These are phyloP conservation scores for Candidula unifasciata DNA, from an alignment of 2,888 invertebrate genomes.

Conservation along the genomic window DNA sequence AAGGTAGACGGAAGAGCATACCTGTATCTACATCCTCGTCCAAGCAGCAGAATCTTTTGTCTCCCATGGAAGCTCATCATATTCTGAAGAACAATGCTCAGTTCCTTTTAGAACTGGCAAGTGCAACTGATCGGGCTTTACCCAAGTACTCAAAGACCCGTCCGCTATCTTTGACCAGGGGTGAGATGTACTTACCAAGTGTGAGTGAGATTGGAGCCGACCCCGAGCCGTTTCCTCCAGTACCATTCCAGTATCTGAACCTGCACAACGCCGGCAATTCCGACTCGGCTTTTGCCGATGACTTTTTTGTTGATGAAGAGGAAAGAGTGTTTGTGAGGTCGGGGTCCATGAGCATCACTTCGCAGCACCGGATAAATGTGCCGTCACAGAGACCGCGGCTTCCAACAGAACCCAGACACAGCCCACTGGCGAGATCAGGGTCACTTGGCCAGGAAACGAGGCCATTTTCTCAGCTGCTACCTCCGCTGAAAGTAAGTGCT, in stretches of 20 bases:
- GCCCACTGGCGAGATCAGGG: slow-evolving; percentile 72
- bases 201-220: slow-evolving; percentile 72
- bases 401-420: slow-evolving; percentile 72
- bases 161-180: slow-evolving; percentile 53
- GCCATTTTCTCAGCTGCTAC: slow-evolving; percentile 65
- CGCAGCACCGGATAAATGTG: neutral
- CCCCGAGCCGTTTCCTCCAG: slow-evolving; percentile 72
- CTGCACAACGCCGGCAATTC: slow-evolving; percentile 72
- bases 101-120: slow-evolving; percentile 92
- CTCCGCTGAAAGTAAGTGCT: slow-evolving; percentile 65
- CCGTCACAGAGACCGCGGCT: slow-evolving; percentile 66
- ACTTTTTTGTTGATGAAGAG: slow-evolving; percentile 73
- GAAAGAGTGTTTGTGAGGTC: slow-evolving; percentile 72
- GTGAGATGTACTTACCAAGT: slow-evolving; percentile 72
- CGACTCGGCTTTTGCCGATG: slow-evolving; percentile 77
- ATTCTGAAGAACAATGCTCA: slow-evolving; percentile 95
- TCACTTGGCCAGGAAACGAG: slow-evolving; percentile 71
- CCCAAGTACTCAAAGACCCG: slow-evolving; percentile 67
- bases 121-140: slow-evolving; percentile 82
- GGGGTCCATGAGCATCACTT: slow-evolving; percentile 68
- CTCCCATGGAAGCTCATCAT: slow-evolving; percentile 81
- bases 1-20: slow-evolving; percentile 67
- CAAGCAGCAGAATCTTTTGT: slow-evolving; percentile 72
- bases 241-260: slow-evolving; percentile 73
- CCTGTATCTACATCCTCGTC: slow-evolving; percentile 53